Conservation (phyloP, 2,797 vertebrate genomes). For the Scolopax rusticola region DNA sequence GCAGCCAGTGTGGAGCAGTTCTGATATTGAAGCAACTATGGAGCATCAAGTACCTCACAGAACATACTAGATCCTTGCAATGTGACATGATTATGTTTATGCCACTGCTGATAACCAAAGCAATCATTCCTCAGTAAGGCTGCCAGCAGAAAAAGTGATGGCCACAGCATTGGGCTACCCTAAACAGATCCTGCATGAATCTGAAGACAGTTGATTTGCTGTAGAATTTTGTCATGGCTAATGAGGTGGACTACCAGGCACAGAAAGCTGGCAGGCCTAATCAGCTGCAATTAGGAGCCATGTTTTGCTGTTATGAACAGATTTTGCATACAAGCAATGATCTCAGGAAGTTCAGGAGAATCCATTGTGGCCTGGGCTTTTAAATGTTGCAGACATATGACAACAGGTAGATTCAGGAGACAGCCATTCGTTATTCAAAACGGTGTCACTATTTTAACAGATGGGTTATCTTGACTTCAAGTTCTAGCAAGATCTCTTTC, state of each 20-base stretch:
- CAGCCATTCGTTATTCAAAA: not conserved
- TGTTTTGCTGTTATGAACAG: conserved; percentile 48
- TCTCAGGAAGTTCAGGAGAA: not conserved
- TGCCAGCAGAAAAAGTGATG: conserved; percentile 4
- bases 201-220: conserved; percentile 48
- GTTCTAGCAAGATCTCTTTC: not conserved
- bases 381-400: conserved; percentile 16
- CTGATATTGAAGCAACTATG: not conserved
- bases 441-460: not conserved
- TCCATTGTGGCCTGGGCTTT: not conserved
- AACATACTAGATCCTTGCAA: conserved; percentile 9
- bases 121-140: conserved; percentile 51
- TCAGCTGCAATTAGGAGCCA: conserved; percentile 21
- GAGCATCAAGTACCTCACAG: not conserved
- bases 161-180: conserved; percentile 39
- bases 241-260: conserved; percentile 43
- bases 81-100: conserved; percentile 8
- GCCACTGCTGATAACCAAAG: conserved; percentile 44
- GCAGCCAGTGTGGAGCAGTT: not conserved
- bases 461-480: not conserved
- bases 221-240: conserved; percentile 48
- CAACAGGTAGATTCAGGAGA: not conserved
- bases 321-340: conserved; percentile 30
- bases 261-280: conserved; percentile 55
- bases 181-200: conserved; percentile 52